A percentile compares a stretch with the other conserved stretches of the same genome.
Evolutionary conservation across 1,140 invertebrate species (phyloP).

Genomic region (Drosophila navojoa): DNA sequence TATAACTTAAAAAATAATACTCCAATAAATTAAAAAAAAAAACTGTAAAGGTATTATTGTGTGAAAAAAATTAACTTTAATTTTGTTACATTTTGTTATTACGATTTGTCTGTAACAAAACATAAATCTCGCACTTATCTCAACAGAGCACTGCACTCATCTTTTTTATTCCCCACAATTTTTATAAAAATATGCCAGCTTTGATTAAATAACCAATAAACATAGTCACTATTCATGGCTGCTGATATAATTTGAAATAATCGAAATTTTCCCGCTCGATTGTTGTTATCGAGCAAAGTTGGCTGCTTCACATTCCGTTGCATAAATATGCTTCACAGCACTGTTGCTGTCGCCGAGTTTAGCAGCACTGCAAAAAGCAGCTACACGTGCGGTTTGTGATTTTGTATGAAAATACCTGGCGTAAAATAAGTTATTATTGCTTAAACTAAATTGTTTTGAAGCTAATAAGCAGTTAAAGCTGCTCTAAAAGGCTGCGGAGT

Average conservation of each 20-base stretch:
- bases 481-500: slow-evolving; percentile 13
- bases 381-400: slow-evolving; percentile 53
- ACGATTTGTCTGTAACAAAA: no score
- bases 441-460: slow-evolving; percentile 1
- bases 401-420: slow-evolving; percentile 27
- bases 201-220: no score
- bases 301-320: background rate
- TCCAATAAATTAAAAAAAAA: no score
- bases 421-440: slow-evolving; percentile 16
- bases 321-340: slow-evolving; percentile 12
- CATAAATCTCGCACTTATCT: no score
- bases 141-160: no score
- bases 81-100: no score
- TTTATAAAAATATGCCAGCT: no score
- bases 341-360: background rate
- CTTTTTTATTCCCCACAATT: no score
- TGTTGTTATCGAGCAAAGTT: background rate
- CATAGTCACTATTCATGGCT: no score
- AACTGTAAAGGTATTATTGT: no score
- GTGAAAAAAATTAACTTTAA: no score
- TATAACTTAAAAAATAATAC: no score
- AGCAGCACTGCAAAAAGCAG: slow-evolving; percentile 28
- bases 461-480: slow-evolving; percentile 12
- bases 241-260: background rate
- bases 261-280: background rate